These are phyloP conservation scores for Clytia hemisphaerica DNA, from an alignment of 30 jellyfish, hydroid and myxozoan species.

Conservation along the genomic window DNA sequence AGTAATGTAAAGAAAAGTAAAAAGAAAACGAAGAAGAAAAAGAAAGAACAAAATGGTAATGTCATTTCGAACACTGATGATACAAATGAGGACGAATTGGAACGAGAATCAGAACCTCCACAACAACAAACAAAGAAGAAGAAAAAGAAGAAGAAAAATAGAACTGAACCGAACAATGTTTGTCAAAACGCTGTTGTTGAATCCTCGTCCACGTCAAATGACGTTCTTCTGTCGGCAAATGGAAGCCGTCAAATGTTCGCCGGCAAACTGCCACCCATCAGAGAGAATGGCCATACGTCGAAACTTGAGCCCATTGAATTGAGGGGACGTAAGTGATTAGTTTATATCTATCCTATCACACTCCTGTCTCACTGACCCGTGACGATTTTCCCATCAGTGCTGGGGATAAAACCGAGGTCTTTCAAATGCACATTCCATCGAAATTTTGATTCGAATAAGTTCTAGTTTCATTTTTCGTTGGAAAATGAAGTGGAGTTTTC, in stretches of 20 bases:
- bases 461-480: no score
- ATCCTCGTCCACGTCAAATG: slow-evolving; percentile 8
- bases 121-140: slow-evolving; percentile 37
- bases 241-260: slow-evolving; percentile 34
- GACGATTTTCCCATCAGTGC: no score
- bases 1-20: background rate
- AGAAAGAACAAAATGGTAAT: background rate
- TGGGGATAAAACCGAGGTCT: no score
- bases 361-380: no score
- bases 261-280: slow-evolving; percentile 10
- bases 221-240: slow-evolving; percentile 29
- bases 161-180: slow-evolving; percentile 44
- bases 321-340: slow-evolving; percentile 29
- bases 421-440: no score
- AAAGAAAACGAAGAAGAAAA: slow-evolving; percentile 22
- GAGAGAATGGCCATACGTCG: slow-evolving; percentile 48
- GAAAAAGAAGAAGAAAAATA: slow-evolving; percentile 42
- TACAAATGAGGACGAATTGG: slow-evolving; percentile 4
- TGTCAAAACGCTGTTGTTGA: slow-evolving; percentile 20
- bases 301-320: slow-evolving; percentile 25
- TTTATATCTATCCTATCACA: no score
- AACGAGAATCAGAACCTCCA: background rate
- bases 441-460: no score
- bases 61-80: slow-evolving; percentile 21
- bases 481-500: no score